phyloP scores from a whole-genome alignment of 2,797 vertebrate genomes.

The Cirrhinus mrigala region DNA sequence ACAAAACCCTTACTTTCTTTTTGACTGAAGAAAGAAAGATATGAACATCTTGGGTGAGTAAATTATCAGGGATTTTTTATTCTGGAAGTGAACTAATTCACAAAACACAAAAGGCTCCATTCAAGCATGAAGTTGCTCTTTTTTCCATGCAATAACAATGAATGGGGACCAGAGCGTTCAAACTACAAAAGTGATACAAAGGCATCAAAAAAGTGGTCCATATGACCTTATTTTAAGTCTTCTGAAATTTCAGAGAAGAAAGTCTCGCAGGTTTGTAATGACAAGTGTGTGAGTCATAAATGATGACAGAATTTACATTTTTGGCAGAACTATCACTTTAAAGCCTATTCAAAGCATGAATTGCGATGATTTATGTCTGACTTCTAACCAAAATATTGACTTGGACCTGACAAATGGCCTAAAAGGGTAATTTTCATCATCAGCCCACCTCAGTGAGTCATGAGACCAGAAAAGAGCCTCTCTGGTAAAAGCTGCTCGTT shows the following conservation, averaged over 20 bases:
- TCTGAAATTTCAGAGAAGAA: not conserved
- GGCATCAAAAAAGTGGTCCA: not conserved
- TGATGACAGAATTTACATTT: not conserved
- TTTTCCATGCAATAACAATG: not conserved
- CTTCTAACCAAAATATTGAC: slow-evolving; percentile 36
- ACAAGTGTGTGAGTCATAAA: not conserved
- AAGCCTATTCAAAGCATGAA: not conserved
- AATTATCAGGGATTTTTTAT: too few species aligned
- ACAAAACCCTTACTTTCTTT: too few species aligned
- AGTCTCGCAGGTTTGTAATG: not conserved
- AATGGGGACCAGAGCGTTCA: not conserved
- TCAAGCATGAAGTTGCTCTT: too few species aligned
- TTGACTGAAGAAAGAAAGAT: too few species aligned
- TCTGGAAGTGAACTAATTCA: too few species aligned
- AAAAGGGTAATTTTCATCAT: slow-evolving; percentile 31
- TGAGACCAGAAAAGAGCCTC: slow-evolving; percentile 32
- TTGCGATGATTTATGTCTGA: slow-evolving; percentile 18
- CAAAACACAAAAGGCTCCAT: too few species aligned
- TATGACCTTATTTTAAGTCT: not conserved
- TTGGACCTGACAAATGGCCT: slow-evolving; percentile 9
- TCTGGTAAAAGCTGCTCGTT: slow-evolving; percentile 42
- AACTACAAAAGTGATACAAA: slow-evolving; percentile 3
- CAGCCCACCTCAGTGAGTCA: not conserved
- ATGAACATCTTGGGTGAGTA: too few species aligned
- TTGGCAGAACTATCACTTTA: not conserved